A percentile compares a stretch with the other conserved stretches of the same genome.
Evolutionary conservation across 2,113 vertebrate species (phyloP).

Genomic region (Trogon melanurus): DNA sequence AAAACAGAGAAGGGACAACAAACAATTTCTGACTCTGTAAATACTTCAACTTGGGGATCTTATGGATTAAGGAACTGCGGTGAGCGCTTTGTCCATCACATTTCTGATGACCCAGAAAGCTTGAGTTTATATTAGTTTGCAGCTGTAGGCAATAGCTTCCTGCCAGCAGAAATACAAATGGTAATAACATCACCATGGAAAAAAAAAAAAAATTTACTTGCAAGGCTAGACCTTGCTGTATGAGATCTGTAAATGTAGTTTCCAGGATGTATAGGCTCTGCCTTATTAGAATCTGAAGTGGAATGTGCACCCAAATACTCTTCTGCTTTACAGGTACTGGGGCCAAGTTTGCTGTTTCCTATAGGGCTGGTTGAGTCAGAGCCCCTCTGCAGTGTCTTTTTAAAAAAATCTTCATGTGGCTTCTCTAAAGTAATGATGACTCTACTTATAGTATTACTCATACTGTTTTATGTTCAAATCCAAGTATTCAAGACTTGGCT

Average conservation of each 20-base stretch:
- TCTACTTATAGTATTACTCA: neutral
- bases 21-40: neutral
- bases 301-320: neutral
- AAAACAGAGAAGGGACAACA: neutral
- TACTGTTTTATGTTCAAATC: neutral
- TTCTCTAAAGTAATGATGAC: neutral
- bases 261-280: neutral
- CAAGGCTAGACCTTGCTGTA: neutral
- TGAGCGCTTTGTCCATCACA: neutral
- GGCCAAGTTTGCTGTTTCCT: neutral
- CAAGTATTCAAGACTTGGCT: neutral
- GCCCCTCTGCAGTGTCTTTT: neutral
- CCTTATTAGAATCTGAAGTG: neutral
- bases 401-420: neutral
- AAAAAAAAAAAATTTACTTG: neutral
- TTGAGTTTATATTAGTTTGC: conserved; percentile 18
- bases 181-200: conserved; percentile 33
- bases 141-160: conserved; percentile 38
- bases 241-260: conserved; percentile 24
- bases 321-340: neutral
- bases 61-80: neutral
- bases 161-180: conserved; percentile 38
- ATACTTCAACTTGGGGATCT: neutral
- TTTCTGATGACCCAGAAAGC: conserved; percentile 38
- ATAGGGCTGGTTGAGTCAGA: neutral